Conservation (phyloP, 2,797 vertebrate genomes). For the Pipistrellus nathusii region DNA sequence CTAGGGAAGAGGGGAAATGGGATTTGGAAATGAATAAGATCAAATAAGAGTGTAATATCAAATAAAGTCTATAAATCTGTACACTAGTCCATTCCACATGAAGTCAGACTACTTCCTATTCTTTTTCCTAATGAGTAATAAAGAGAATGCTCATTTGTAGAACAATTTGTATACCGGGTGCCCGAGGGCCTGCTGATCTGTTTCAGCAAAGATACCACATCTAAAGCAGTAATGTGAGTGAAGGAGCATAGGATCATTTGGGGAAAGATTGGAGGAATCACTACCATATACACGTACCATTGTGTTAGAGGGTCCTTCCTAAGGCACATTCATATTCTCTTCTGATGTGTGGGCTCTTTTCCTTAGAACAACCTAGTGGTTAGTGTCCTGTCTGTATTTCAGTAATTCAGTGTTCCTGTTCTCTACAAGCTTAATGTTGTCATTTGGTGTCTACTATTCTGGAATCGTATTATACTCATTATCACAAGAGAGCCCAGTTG, state of each 20-base stretch:
- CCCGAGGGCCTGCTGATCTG: neutral
- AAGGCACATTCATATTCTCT: neutral
- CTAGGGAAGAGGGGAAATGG: neutral
- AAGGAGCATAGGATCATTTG: neutral
- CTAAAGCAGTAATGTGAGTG: neutral
- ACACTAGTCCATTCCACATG: neutral
- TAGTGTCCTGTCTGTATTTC: neutral
- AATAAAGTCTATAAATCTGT: neutral
- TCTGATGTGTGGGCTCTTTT: neutral
- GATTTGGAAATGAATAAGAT: neutral
- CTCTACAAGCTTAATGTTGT: neutral
- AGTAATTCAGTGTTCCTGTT: neutral
- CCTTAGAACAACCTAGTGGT: neutral
- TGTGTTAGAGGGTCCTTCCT: neutral
- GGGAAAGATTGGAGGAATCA: neutral
- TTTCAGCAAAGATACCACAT: neutral
- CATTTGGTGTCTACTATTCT: neutral
- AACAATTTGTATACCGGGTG: neutral
- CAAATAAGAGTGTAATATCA: neutral
- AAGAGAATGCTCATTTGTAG: neutral
- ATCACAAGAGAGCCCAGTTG: neutral
- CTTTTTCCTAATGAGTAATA: neutral
- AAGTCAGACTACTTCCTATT: neutral
- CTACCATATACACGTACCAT: neutral
- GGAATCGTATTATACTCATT: neutral